These are phyloP conservation scores for Engraulis encrasicolus DNA, from an alignment of 2,113 vertebrate genomes.

Conservation along the genomic window DNA sequence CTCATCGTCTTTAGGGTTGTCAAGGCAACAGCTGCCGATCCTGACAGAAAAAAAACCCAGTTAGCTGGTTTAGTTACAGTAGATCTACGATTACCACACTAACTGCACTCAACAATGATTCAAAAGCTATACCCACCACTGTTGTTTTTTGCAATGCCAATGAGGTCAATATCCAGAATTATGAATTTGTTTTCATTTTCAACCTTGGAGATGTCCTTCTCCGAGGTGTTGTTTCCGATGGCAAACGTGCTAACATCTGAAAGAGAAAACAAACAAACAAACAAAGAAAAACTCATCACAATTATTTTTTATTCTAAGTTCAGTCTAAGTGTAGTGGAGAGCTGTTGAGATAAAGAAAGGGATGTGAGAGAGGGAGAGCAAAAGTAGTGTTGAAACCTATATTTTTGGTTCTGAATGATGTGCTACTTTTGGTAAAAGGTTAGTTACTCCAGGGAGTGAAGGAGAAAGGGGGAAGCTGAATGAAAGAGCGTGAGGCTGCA, in stretches of 20 bases:
- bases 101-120: not conserved
- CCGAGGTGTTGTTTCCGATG: not conserved
- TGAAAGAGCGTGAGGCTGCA: no score
- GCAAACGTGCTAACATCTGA: not conserved
- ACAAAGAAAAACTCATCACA: not conserved
- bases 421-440: no score
- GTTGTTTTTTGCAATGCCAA: not conserved
- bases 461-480: no score
- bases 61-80: not conserved
- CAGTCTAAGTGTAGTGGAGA: not conserved
- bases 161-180: not conserved
- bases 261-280: not conserved
- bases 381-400: no score
- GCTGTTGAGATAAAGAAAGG: no score
- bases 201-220: not conserved
- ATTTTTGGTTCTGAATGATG: no score
- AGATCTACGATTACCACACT: not conserved
- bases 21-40: not conserved
- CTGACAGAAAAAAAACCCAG: not conserved
- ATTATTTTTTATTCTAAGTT: not conserved
- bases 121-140: not conserved
- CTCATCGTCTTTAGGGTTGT: not conserved
- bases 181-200: not conserved
- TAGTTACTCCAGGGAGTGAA: no score
- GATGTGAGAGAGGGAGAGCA: no score